Percentiles rank a stretch among this genome's conserved stretches.
These are phyloP conservation scores for Pyrochroa serraticornis DNA, from an alignment of 2,888 invertebrate genomes.

Conservation along the genomic window DNA sequence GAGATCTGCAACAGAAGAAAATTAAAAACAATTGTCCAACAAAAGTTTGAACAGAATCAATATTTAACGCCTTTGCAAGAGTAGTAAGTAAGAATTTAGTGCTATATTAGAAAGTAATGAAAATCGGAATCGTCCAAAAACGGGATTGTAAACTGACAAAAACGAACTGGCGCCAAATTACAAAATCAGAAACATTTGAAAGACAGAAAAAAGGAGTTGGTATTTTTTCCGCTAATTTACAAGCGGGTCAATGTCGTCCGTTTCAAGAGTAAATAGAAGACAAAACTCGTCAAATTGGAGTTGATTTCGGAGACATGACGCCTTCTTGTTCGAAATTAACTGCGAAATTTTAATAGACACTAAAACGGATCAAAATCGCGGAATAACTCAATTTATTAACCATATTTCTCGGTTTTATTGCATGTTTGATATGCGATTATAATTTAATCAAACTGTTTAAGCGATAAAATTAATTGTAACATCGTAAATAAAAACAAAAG, in stretches of 20 bases:
- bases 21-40: background rate
- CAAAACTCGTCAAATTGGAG: slow-evolving; percentile 9
- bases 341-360: slow-evolving; percentile 14
- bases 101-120: no score
- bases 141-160: no score
- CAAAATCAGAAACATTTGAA: slow-evolving; percentile 2
- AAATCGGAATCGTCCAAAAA: no score
- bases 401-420: slow-evolving; percentile 12
- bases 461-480: slow-evolving; percentile 11
- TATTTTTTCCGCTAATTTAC: no score
- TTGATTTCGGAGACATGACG: slow-evolving; percentile 9
- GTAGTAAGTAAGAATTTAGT: no score
- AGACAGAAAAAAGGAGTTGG: slow-evolving; percentile 11
- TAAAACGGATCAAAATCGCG: slow-evolving; percentile 12
- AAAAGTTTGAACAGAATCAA: no score
- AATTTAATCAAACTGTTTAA: slow-evolving; percentile 6
- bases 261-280: background rate
- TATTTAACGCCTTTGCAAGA: no score
- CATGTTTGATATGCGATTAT: slow-evolving; percentile 9
- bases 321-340: slow-evolving; percentile 12
- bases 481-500: background rate
- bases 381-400: slow-evolving; percentile 19
- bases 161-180: background rate
- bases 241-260: background rate
- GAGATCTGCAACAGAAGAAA: slow-evolving; percentile 63